Conservation (phyloP, 1,140 invertebrate genomes). For the Macrobrachium nipponense region DNA sequence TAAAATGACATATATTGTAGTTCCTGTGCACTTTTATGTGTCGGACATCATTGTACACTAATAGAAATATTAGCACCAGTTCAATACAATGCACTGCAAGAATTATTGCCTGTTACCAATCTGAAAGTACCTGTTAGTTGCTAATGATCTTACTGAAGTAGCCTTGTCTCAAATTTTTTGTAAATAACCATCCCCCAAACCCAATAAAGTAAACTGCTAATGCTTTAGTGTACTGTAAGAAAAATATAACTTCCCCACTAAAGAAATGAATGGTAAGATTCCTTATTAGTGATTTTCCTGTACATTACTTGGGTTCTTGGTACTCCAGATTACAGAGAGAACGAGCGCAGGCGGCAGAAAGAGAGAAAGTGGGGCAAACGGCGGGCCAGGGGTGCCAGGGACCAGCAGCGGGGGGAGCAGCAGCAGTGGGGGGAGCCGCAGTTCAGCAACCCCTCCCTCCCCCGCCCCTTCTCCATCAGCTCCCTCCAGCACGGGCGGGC, state of each 20-base stretch:
- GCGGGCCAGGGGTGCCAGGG: slow-evolving; percentile 46
- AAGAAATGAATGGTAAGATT: slow-evolving; percentile 35
- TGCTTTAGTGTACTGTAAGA: slow-evolving; percentile 37
- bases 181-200: slow-evolving; percentile 13
- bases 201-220: slow-evolving; percentile 26
- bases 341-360: slow-evolving; percentile 71
- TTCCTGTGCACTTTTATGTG: slow-evolving; percentile 35
- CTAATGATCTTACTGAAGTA: slow-evolving; percentile 42
- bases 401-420: slow-evolving; percentile 50
- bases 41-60: slow-evolving; percentile 25
- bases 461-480: slow-evolving; percentile 60
- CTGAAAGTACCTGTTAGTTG: slow-evolving; percentile 34
- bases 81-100: slow-evolving; percentile 47
- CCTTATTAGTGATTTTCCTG: not conserved
- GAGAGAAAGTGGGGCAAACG: slow-evolving; percentile 66
- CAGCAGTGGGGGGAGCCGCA: slow-evolving; percentile 58
- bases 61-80: slow-evolving; percentile 44
- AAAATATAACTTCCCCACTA: slow-evolving; percentile 30
- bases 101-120: slow-evolving; percentile 47
- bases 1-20: slow-evolving; percentile 33
- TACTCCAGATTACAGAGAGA: slow-evolving; percentile 71
- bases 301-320: slow-evolving; percentile 34
- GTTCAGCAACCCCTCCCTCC: slow-evolving; percentile 59
- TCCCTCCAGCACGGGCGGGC: slow-evolving; percentile 61
- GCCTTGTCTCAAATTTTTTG: slow-evolving; percentile 27